Percentiles rank a stretch among this genome's conserved stretches.
Conservation (phyloP, 1,140 invertebrate genomes). For the Mercenaria mercenaria region DNA sequence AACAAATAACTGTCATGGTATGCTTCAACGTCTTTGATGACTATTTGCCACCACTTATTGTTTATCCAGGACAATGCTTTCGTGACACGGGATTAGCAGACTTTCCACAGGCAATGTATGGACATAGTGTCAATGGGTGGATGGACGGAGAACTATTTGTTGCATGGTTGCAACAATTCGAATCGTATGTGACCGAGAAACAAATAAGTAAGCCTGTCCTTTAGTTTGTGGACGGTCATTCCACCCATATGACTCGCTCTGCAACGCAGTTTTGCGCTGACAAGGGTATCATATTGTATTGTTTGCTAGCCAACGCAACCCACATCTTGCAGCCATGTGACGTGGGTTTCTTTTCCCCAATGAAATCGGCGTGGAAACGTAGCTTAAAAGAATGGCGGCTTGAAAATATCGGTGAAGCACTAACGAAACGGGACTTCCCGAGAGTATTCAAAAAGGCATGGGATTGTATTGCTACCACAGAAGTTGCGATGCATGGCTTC, state of each 20-base stretch:
- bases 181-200: background rate
- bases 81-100: background rate
- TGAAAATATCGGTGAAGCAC: background rate
- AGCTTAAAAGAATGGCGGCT: background rate
- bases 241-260: background rate
- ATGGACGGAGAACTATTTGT: background rate
- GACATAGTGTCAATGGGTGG: background rate
- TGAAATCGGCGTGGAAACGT: background rate
- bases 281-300: background rate
- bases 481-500: too few relatives aligned
- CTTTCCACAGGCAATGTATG: background rate
- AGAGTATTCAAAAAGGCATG: background rate
- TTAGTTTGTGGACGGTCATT: background rate
- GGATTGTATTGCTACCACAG: background rate
- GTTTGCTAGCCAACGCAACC: too few relatives aligned
- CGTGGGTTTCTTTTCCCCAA: background rate
- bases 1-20: constrained; percentile 23
- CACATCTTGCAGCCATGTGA: too few relatives aligned
- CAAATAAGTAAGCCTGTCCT: background rate
- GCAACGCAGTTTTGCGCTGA: background rate
- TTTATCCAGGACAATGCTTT: background rate
- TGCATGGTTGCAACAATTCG: background rate
- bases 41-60: constrained; percentile 9
- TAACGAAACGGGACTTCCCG: background rate
- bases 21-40: background rate